These are phyloP conservation scores for Cacatua alba DNA, from an alignment of 2,113 vertebrate species.

Conservation along the genomic window DNA sequence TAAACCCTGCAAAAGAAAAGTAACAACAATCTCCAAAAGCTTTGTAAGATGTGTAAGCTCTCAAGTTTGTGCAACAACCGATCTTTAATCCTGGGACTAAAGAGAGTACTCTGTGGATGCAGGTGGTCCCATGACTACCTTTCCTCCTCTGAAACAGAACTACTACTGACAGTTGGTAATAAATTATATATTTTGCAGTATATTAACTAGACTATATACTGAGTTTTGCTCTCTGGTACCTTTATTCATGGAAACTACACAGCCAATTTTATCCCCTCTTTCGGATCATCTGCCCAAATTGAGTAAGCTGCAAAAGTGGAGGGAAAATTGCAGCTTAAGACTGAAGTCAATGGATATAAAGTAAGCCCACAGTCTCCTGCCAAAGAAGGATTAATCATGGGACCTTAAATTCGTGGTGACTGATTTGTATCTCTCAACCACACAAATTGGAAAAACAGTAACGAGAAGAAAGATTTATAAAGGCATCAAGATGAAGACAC, in stretches of 20 bases:
- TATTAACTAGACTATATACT: not conserved
- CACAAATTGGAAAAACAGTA: not conserved
- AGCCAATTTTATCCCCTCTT: not conserved
- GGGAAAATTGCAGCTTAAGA: not conserved
- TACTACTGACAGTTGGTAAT: not conserved
- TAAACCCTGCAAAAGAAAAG: not conserved
- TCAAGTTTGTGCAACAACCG: not conserved
- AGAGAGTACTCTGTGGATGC: not conserved
- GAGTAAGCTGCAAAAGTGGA: not conserved
- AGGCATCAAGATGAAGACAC: not conserved
- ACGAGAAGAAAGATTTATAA: not conserved
- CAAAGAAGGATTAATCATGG: not conserved
- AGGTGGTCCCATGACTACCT: not conserved
- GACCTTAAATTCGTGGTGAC: not conserved
- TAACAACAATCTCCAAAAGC: not conserved
- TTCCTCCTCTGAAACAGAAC: not conserved
- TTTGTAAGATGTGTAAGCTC: not conserved
- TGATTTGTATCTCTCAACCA: not conserved
- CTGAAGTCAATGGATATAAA: not conserved
- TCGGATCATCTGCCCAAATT: not conserved
- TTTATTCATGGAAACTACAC: not conserved
- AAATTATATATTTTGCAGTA: not conserved
- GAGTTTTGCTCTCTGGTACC: not conserved
- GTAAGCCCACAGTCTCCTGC: not conserved
- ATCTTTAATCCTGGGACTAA: not conserved